phyloP scores from a whole-genome alignment of 1,140 invertebrate genomes.

The Araneus ventricosus region DNA sequence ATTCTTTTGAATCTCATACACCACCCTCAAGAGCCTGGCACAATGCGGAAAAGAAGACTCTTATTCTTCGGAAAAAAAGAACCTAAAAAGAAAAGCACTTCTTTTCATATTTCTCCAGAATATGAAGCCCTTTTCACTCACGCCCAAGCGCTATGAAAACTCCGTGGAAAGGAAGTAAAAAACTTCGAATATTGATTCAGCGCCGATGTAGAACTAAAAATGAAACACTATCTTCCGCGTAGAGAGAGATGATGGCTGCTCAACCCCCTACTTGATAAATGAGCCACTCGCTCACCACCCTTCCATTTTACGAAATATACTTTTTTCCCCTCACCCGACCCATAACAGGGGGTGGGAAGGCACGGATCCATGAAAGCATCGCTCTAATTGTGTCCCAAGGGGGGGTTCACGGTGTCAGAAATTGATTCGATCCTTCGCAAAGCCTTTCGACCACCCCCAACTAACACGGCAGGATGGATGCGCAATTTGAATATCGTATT shows the following conservation, averaged over 20 bases:
- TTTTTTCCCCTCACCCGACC: not conserved
- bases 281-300: conserved; percentile 56
- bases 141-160: not conserved
- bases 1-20: too few species aligned
- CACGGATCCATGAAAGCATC: conserved; percentile 50
- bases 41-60: not conserved
- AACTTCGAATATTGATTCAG: conserved; percentile 38
- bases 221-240: conserved; percentile 46
- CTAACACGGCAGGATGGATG: conserved; percentile 2
- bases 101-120: not conserved
- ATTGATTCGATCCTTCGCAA: conserved; percentile 66
- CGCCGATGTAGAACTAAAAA: conserved; percentile 24
- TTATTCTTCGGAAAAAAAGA: not conserved
- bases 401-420: conserved; percentile 52
- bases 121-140: not conserved
- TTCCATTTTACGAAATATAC: conserved; percentile 53
- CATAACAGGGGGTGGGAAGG: conserved; percentile 8
- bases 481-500: conserved; percentile 67
- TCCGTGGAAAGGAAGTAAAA: not conserved
- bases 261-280: conserved; percentile 65
- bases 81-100: not conserved
- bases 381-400: conserved; percentile 68
- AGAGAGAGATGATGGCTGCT: conserved; percentile 31
- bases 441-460: not conserved
- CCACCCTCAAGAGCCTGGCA: not conserved